phyloP scores from a whole-genome alignment of 2,113 vertebrate species.

The Neotragus moschatus region DNA sequence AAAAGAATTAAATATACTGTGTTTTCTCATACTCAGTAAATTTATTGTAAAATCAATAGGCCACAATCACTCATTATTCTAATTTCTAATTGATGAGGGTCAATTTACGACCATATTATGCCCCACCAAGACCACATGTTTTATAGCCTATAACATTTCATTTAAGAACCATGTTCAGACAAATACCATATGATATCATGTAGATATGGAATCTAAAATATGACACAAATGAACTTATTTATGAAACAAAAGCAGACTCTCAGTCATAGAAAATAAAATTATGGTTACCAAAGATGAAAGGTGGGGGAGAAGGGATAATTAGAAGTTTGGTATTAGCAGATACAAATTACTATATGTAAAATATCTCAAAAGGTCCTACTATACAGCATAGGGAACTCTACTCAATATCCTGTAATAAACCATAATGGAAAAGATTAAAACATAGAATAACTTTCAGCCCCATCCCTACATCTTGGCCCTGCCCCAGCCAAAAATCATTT shows the following conservation, averaged over 20 bases:
- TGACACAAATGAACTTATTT: background rate
- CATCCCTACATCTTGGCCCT: background rate
- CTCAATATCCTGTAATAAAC: background rate
- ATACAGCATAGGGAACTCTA: background rate
- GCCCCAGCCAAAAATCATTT: background rate
- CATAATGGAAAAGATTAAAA: background rate
- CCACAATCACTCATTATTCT: background rate
- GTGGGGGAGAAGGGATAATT: background rate
- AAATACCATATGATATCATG: background rate
- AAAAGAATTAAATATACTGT: background rate
- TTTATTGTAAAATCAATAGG: background rate
- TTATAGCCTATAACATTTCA: background rate
- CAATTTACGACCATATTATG: background rate
- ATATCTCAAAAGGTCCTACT: background rate
- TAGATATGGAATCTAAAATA: background rate
- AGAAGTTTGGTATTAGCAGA: background rate
- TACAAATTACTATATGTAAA: background rate
- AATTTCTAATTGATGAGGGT: background rate
- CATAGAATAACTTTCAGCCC: background rate
- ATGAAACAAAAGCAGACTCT: background rate
- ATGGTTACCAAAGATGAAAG: background rate
- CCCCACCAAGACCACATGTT: rapidly evolving
- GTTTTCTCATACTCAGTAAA: background rate
- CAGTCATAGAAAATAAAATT: background rate
- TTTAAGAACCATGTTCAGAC: background rate